Evolutionary conservation across 2,888 invertebrate species (phyloP).

Genomic region (Scaptomyza cyrtandrae): DNA sequence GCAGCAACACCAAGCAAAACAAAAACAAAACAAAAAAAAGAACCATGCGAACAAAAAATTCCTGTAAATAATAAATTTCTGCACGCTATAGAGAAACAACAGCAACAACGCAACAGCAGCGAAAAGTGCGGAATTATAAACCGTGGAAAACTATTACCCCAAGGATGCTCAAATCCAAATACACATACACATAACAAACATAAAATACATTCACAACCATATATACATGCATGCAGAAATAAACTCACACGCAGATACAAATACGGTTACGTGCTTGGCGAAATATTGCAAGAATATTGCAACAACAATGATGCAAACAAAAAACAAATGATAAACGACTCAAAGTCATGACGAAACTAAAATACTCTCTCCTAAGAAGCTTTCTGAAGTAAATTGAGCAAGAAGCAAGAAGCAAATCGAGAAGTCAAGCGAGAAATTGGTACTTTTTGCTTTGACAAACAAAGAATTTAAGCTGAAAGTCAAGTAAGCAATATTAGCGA

Average conservation of each 20-base stretch:
- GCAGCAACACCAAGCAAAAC: conserved; percentile 58
- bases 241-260: conserved; percentile 47
- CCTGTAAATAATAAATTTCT: conserved; percentile 78
- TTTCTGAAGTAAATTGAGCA: not conserved
- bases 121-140: conserved; percentile 76
- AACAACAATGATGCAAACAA: conserved; percentile 49
- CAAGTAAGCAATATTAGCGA: not conserved
- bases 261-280: conserved; percentile 70
- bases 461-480: not conserved
- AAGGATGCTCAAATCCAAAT: conserved; percentile 78
- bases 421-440: no score
- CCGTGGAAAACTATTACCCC: conserved; percentile 80
- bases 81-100: conserved; percentile 28
- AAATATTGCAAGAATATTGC: conserved; percentile 73
- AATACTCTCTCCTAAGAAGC: conserved; percentile 38
- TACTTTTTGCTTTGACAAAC: not conserved
- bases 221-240: conserved; percentile 18
- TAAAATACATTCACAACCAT: not conserved
- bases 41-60: conserved; percentile 54
- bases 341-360: not conserved
- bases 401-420: not conserved
- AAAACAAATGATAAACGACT: conserved; percentile 14
- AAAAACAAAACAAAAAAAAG: conserved; percentile 38
- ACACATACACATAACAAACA: conserved; percentile 38
- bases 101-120: conserved; percentile 35